These are phyloP conservation scores for Chiridota heheva DNA, from an alignment of 35 echinoderm and acorn worm genomes.

Conservation along the genomic window DNA sequence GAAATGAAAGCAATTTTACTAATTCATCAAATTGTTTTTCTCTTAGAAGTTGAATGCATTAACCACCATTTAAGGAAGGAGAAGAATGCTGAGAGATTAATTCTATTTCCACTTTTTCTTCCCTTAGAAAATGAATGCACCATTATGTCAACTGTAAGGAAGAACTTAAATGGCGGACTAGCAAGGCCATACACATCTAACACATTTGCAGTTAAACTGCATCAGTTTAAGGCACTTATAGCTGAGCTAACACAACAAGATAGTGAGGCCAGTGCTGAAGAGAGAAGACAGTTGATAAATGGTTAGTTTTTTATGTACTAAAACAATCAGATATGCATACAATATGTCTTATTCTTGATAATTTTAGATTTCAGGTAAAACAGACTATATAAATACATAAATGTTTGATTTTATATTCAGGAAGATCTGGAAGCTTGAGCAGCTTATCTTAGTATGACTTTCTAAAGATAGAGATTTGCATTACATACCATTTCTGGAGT, in stretches of 20 bases:
- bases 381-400: neutral
- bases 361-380: too few species aligned
- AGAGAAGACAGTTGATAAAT: constrained; percentile 87
- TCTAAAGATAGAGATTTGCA: too few species aligned
- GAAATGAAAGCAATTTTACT: too few species aligned
- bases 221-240: constrained; percentile 79
- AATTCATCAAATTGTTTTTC: too few species aligned
- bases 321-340: neutral
- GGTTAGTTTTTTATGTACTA: constrained; percentile 38
- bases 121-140: too few species aligned
- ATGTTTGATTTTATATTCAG: neutral
- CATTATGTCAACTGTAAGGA: constrained; percentile 55
- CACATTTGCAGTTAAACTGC: constrained; percentile 80
- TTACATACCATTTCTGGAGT: too few species aligned
- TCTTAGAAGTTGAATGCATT: too few species aligned
- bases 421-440: neutral
- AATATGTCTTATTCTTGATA: too few species aligned
- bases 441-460: too few species aligned
- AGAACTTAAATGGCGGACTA: constrained; percentile 53
- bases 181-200: constrained; percentile 81
- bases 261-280: constrained; percentile 93
- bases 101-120: too few species aligned
- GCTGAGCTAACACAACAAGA: constrained; percentile 91
- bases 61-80: too few species aligned
- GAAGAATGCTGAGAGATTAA: too few species aligned